Evolutionary conservation across 2,797 vertebrate species (phyloP), one percentile per base, ranked within the genome.

Genomic region (Alosa sapidissima): DNA sequence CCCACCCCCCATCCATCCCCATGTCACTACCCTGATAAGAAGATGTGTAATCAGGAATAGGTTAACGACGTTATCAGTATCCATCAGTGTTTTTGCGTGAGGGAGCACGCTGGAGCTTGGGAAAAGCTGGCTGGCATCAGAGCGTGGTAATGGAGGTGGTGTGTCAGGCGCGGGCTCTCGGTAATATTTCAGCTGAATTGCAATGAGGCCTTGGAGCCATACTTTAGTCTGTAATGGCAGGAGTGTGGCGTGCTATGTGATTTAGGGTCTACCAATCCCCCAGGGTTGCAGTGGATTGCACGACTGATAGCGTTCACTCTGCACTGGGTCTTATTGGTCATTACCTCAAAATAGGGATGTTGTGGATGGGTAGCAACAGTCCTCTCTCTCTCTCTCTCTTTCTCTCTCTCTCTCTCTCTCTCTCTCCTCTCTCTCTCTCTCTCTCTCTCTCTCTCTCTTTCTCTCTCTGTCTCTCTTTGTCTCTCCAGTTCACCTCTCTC

Each of bases 151-250:
- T 68, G 81, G 87, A 85, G 86, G 84, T 86, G 82, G 81, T 84
- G 75, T 85, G 83, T 86, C 87, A 86, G 81, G 36, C 72, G 7
- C 58, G 83, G 47, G 68, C 82, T 82, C 62, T 33, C 54, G 10
- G 78, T 83, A 83, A 89, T 88, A 87, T 87, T 85, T 90, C 28
- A 90, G 72, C 81, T 75, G 19, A 82, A 84, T 86, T 75, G 82
- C 84, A 87, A 85, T 83, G 41, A 87, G 82, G 83, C 85, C 86
- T 81, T 81, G 72, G 60, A 72, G 84, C 78, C 24, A 68, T 45
- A 36, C 86, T 84, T 87, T 81, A 85, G 83, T 78, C 49, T 41
- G 28, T 87, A 84, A 88, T 68, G 86, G 75, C 82, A 52, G n/a
- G 36, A 84, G 48, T 85, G 68, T 88, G 60, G 36, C 87, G 41